Percentiles rank a stretch among this genome's conserved stretches.
phyloP scores from a whole-genome alignment of 2,888 invertebrate species.

The Cephus runcator region DNA sequence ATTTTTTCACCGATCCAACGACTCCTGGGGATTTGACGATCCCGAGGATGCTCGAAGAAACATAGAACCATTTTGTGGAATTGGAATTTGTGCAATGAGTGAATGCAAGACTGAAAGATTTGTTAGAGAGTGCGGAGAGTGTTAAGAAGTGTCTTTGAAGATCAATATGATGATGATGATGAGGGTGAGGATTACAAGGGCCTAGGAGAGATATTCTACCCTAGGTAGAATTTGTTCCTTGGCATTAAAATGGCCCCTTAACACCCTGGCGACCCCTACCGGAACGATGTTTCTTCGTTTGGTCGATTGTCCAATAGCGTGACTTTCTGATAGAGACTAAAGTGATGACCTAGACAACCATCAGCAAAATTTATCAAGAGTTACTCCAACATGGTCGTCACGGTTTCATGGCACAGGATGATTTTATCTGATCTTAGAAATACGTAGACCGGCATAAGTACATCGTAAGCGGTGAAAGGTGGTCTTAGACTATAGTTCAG shows the following conservation, averaged over 20 bases:
- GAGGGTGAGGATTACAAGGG: background rate
- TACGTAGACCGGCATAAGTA: background rate
- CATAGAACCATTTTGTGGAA: background rate
- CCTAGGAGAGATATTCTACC: background rate
- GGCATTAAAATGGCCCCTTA: background rate
- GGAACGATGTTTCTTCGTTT: background rate
- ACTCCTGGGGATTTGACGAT: background rate
- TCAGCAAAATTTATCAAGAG: background rate
- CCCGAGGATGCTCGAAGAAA: background rate
- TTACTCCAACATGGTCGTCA: background rate
- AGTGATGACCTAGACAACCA: background rate
- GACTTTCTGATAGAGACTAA: background rate
- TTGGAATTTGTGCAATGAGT: background rate
- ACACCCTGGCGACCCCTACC: background rate
- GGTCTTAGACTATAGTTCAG: background rate
- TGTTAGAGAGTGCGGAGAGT: background rate
- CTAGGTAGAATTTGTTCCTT: background rate
- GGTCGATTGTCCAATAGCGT: background rate
- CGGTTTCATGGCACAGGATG: background rate
- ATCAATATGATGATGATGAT: background rate
- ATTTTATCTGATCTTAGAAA: background rate
- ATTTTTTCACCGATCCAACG: constrained; percentile 6
- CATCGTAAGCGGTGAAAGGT: background rate
- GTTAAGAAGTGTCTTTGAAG: background rate
- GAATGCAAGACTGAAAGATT: background rate